Evolutionary conservation across 2,888 invertebrate species (phyloP).

Genomic region (Agrochola lychnidis): DNA sequence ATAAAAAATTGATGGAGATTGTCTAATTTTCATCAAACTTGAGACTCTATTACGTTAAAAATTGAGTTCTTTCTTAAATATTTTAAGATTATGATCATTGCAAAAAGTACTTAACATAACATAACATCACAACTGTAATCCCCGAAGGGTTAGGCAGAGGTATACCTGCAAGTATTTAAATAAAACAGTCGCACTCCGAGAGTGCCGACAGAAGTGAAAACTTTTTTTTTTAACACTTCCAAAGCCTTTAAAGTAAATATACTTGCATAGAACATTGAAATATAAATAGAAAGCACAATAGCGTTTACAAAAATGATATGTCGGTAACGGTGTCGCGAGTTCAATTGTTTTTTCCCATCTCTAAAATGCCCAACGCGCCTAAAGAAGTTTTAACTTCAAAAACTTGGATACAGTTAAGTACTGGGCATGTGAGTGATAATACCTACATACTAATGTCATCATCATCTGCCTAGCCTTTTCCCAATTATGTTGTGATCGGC

Average conservation of each 20-base stretch:
- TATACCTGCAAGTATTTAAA: background rate
- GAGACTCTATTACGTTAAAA: background rate
- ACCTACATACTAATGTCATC: background rate
- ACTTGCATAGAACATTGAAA: no score
- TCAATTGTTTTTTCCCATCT: no score
- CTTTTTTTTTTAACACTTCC: no score
- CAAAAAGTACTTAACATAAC: background rate
- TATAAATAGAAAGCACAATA: no score
- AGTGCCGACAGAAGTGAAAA: no score
- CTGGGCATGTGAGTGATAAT: background rate
- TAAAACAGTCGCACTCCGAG: background rate
- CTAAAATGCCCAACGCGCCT: no score
- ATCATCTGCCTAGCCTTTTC: no score
- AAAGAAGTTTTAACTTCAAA: no score
- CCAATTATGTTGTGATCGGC: no score
- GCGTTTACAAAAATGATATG: no score
- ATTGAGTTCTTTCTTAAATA: background rate
- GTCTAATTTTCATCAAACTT: background rate
- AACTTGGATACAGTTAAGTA: background rate
- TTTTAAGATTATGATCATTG: background rate
- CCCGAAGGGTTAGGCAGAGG: background rate
- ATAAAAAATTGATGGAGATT: background rate
- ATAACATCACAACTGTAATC: background rate
- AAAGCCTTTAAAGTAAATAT: no score
- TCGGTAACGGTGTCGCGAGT: no score